Percentiles rank a stretch among this genome's conserved stretches.
Evolutionary conservation across 2,888 invertebrate species (phyloP).

Genomic region (Dasysyrphus albostriatus): DNA sequence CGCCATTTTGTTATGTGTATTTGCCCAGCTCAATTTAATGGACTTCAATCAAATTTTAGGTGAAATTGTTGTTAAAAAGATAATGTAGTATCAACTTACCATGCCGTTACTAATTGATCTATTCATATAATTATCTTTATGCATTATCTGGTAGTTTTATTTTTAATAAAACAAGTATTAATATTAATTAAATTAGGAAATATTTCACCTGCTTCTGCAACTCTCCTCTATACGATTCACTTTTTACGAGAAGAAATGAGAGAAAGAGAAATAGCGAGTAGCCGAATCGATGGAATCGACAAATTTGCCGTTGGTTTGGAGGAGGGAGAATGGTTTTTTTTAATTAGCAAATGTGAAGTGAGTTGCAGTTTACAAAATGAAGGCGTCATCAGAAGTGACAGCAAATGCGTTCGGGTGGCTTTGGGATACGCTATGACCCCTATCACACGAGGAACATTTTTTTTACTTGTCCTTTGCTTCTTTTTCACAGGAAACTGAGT

Average conservation of each 20-base stretch:
- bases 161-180: constrained; percentile 22
- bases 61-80: not conserved
- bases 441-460: too few relatives aligned
- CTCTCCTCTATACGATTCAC: not conserved
- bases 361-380: not conserved
- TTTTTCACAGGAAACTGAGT: too few relatives aligned
- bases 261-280: not conserved
- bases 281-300: not conserved
- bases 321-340: too few relatives aligned
- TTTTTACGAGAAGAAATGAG: not conserved
- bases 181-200: constrained; percentile 4
- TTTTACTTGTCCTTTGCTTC: too few relatives aligned
- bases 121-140: constrained; percentile 65
- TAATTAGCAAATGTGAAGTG: constrained; percentile 27
- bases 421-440: too few relatives aligned
- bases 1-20: constrained; percentile 60
- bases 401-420: too few relatives aligned
- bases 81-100: constrained; percentile 36
- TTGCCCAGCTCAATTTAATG: constrained; percentile 1
- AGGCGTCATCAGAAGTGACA: constrained; percentile 15
- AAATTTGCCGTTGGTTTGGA: too few relatives aligned
- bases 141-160: constrained; percentile 43
- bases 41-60: not conserved
- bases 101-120: constrained; percentile 51
- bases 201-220: not conserved